phyloP scores from a whole-genome alignment of 2,113 vertebrate species.

The Zapornia atra region DNA sequence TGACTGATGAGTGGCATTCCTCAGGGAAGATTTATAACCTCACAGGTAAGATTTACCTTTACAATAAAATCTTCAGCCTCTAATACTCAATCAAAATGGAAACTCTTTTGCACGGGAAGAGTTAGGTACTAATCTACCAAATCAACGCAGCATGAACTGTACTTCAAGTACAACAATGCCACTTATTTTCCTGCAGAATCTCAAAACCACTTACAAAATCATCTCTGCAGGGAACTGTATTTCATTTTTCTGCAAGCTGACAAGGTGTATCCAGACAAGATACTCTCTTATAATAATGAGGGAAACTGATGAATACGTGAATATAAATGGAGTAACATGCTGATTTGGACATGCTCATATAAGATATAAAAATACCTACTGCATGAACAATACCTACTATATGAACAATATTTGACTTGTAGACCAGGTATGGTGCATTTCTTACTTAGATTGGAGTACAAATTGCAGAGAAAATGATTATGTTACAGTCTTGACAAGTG shows the following conservation, averaged over 20 bases:
- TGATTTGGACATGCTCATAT: background rate
- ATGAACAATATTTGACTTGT: background rate
- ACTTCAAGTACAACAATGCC: background rate
- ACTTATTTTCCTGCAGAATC: conserved; percentile 23
- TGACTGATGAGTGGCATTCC: too few relatives aligned
- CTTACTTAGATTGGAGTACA: background rate
- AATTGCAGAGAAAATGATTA: background rate
- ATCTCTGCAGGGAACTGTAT: background rate
- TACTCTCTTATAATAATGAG: background rate
- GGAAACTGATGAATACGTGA: background rate
- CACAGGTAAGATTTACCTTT: conserved; percentile 8
- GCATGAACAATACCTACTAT: background rate
- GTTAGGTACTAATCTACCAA: background rate
- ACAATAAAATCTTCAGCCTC: background rate
- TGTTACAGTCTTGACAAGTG: too few relatives aligned
- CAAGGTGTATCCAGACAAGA: background rate
- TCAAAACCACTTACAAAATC: conserved; percentile 3
- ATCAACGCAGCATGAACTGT: background rate
- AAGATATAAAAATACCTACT: background rate
- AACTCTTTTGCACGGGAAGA: background rate
- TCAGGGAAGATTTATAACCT: background rate
- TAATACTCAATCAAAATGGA: background rate
- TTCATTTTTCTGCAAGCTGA: background rate
- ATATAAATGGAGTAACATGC: background rate
- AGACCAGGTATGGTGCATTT: background rate